Evolutionary conservation across 2,888 invertebrate genomes (phyloP), one percentile per base, ranked within the genome.

Genomic region (Tachina fera): DNA sequence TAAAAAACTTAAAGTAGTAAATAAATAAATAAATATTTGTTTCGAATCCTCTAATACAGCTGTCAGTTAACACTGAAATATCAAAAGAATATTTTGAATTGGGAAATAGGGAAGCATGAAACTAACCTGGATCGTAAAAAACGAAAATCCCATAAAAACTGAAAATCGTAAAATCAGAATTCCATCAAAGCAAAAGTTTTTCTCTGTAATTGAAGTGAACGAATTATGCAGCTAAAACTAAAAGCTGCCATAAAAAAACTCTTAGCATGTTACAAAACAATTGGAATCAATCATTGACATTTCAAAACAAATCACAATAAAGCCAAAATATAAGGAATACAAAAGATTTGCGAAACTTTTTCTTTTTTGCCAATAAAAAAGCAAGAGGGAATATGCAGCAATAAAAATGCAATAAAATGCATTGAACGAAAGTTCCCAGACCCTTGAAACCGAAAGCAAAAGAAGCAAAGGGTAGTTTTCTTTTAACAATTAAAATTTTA

Each of bases 351-450:
- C n/a, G 49, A 45, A 71, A 71, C 9, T 68, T 67, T 67, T 75
- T 31, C 51, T 41, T 53, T 47, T 70, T 31, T 4, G 51, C 67
- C 56, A 56, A 49, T 47, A 77, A 78, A 74, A 78, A 74, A 56
- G n/a, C 74, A 47, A 56, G 60, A 67, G 72, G 56, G 67, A 76
- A 79, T 83, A 58, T 87, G 84, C 87, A 88, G 88, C 88, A 88
- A 89, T 90, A 90, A 89, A 90, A 90, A 89, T 90, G 89, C 90
- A 90, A 89, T 89, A 87, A 87, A 87, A 86, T 86, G 83, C 84
- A 86, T 22, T 80, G 31, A 75, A 58, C 43, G 8, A 45, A 85
- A 83, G 68, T 83, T 76, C 83, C 76, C 83, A 83, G 65, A 79
- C 60, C 61, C 39, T 63, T 45, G 47, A 45, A 58, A n/a, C 47